Conservation (phyloP, 2,113 vertebrate species). For the Syrmaticus mikado region DNA sequence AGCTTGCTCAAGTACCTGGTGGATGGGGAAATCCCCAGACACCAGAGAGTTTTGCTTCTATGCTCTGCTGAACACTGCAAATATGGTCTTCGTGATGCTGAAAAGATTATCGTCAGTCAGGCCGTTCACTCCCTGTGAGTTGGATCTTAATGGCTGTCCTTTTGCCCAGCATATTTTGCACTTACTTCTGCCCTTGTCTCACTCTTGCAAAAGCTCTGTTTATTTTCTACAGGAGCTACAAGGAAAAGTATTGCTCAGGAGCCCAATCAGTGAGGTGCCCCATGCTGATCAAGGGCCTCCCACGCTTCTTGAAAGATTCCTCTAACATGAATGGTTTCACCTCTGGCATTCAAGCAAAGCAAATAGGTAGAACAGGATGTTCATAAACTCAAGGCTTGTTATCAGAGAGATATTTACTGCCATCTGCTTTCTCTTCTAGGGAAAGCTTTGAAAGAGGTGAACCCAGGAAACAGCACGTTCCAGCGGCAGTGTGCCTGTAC, state of each 20-base stretch:
- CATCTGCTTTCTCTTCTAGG: constrained; percentile 71
- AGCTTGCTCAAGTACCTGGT: background rate
- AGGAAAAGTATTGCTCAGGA: background rate
- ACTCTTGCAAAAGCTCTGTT: background rate
- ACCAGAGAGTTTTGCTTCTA: background rate
- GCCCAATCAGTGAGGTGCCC: background rate
- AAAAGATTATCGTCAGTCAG: background rate
- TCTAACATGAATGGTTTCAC: background rate
- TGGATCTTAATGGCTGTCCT: background rate
- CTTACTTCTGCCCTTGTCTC: background rate
- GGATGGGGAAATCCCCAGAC: background rate
- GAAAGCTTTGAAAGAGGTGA: constrained; percentile 83
- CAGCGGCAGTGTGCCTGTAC: constrained; percentile 86
- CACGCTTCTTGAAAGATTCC: background rate
- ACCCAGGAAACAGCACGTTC: constrained; percentile 78
- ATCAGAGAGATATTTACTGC: background rate
- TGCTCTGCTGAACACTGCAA: background rate
- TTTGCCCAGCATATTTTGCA: background rate
- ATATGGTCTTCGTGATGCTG: background rate
- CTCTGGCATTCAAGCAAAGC: background rate
- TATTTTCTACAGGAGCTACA: background rate
- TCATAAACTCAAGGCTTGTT: background rate
- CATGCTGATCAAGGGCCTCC: background rate
- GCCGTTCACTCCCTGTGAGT: background rate
- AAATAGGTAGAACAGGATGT: background rate